A percentile compares a stretch with the other conserved stretches of the same genome.
phyloP scores from a whole-genome alignment of 2,113 vertebrate species.

The Dicaeum eximium region DNA sequence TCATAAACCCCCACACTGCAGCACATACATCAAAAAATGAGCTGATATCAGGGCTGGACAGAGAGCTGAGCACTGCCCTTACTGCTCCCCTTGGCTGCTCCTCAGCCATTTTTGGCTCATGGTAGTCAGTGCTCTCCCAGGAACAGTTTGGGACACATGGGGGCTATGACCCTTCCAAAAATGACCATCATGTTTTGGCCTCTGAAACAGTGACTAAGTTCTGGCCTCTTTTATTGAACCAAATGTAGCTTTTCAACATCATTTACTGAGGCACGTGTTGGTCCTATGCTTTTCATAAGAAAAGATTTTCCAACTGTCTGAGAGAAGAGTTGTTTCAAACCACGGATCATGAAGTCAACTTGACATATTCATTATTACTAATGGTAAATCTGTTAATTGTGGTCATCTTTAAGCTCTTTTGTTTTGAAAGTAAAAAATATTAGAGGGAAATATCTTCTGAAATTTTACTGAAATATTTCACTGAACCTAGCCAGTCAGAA shows the following conservation, averaged over 20 bases:
- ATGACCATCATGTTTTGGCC: not conserved
- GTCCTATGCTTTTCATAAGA: not conserved
- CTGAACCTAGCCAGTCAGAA: not conserved
- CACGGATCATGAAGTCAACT: not conserved
- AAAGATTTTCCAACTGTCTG: not conserved
- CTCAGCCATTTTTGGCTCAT: rapidly evolving
- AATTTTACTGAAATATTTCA: not conserved
- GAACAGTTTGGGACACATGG: not conserved
- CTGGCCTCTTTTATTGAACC: not conserved
- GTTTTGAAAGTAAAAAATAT: not conserved
- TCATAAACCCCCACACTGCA: not conserved
- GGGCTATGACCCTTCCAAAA: not conserved
- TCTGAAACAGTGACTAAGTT: not conserved
- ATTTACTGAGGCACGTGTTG: rapidly evolving
- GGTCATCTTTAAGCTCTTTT: not conserved
- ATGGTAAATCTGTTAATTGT: not conserved
- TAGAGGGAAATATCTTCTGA: not conserved
- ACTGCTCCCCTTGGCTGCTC: not conserved
- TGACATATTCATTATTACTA: not conserved
- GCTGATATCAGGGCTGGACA: not conserved
- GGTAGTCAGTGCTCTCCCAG: not conserved
- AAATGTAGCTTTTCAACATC: not conserved
- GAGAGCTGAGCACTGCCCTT: not conserved
- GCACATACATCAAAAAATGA: not conserved
- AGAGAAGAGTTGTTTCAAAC: not conserved